Evolutionary conservation across 2,113 vertebrate species (phyloP).

Genomic region (Oxygymnocypris stewartii): DNA sequence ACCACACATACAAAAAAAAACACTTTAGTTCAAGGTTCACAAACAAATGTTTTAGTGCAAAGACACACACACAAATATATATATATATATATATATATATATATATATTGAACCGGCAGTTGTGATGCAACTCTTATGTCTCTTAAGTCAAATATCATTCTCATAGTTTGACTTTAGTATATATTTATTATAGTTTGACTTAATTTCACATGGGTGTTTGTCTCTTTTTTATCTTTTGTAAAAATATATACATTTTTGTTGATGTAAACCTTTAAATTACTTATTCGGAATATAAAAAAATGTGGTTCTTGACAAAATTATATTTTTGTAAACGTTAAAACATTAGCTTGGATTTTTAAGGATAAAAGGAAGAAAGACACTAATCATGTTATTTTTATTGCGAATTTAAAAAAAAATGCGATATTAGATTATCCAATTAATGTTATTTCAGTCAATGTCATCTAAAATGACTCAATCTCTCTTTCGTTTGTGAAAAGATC

Average conservation of each 20-base stretch:
- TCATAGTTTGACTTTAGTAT: background rate
- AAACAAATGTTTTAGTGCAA: background rate
- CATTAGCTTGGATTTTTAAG: background rate
- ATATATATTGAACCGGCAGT: background rate
- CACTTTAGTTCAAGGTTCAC: background rate
- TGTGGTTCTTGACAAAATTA: background rate
- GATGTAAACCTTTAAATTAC: background rate
- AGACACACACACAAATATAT: background rate
- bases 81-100: too few species aligned
- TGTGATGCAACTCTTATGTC: background rate
- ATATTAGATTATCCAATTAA: background rate
- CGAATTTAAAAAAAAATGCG: background rate
- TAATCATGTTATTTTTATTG: background rate
- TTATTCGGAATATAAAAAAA: background rate
- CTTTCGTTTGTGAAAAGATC: constrained; percentile 32
- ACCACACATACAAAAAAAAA: background rate
- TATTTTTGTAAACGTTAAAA: background rate
- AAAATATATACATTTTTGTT: background rate
- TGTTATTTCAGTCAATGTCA: background rate
- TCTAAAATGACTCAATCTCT: constrained; percentile 24
- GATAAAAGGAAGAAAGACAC: background rate
- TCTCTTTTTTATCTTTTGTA: background rate
- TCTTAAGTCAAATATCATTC: background rate
- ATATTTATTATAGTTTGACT: background rate
- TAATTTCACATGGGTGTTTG: background rate